Conservation (phyloP, 2,797 vertebrate species). For the Polyboroides typus region DNA sequence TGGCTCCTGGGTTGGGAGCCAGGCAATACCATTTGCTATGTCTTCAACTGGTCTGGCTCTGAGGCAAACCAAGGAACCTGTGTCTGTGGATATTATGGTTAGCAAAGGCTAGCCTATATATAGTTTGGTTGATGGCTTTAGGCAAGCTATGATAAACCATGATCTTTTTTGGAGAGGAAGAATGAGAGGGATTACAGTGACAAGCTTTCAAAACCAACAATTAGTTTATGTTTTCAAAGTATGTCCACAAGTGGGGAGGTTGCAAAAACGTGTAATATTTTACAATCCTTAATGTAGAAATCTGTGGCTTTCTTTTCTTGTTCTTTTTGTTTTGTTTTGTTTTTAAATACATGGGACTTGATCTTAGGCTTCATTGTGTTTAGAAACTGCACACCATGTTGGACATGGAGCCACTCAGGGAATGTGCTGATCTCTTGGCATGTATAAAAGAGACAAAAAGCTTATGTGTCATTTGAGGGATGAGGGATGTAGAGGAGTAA, state of each 20-base stretch:
- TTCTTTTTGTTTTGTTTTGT: conserved; percentile 34
- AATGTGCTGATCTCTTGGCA: conserved; percentile 31
- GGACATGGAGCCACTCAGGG: neutral
- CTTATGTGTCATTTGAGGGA: neutral
- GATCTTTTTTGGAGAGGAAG: conserved; percentile 1
- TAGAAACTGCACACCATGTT: neutral
- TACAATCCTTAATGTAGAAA: conserved; percentile 46
- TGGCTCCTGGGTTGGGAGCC: neutral
- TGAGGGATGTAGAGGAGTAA: neutral
- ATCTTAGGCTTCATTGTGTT: neutral
- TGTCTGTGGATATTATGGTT: conserved; percentile 27
- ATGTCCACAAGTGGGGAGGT: neutral
- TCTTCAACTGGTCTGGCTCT: conserved; percentile 17
- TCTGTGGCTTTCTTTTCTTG: conserved; percentile 54
- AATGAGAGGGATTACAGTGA: conserved; percentile 47
- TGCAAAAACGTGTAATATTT: neutral
- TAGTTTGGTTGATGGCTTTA: conserved; percentile 30
- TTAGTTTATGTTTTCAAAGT: conserved; percentile 48
- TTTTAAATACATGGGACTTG: neutral
- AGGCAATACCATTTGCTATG: conserved; percentile 4
- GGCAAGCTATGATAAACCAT: conserved; percentile 32
- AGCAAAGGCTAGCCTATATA: conserved; percentile 36
- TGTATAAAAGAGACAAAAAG: neutral
- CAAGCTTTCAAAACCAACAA: conserved; percentile 51
- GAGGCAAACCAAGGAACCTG: conserved; percentile 49